A percentile compares a stretch with the other conserved stretches of the same genome.
Evolutionary conservation across 2,797 vertebrate species (phyloP).

Genomic region (Anabas testudineus): DNA sequence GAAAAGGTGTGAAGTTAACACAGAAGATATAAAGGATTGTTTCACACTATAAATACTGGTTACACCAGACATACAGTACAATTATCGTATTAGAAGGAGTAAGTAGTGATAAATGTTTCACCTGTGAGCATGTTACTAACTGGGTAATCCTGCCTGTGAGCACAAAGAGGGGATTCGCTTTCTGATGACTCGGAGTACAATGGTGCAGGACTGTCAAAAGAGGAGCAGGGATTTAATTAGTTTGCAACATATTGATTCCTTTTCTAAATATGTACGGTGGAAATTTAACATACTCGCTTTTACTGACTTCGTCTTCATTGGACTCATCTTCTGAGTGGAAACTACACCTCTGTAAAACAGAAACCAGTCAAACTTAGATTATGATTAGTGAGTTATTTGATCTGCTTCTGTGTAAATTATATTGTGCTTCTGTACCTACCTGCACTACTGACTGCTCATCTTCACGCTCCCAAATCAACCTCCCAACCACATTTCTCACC

Average conservation of each 20-base stretch:
- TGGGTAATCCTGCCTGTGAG: conserved; percentile 80
- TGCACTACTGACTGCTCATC: conserved; percentile 58
- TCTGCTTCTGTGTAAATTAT: background rate
- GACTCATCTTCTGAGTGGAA: conserved; percentile 23
- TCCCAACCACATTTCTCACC: conserved; percentile 87
- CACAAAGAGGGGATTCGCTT: conserved; percentile 54
- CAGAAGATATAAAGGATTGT: no score
- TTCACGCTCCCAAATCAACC: conserved; percentile 91
- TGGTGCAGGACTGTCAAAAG: conserved; percentile 48
- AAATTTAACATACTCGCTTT: conserved; percentile 38
- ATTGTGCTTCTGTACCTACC: conserved; percentile 56
- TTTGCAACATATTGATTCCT: conserved; percentile 2
- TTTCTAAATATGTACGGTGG: background rate
- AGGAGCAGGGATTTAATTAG: background rate
- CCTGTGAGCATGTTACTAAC: conserved; percentile 87
- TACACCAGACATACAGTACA: background rate
- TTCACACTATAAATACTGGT: background rate
- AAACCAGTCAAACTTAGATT: background rate
- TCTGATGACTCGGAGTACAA: conserved; percentile 38
- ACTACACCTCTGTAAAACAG: conserved; percentile 43
- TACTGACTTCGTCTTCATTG: conserved; percentile 24
- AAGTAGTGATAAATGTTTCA: conserved; percentile 62
- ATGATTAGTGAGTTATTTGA: background rate
- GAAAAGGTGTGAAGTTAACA: background rate
- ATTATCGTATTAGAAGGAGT: background rate